phyloP scores from a whole-genome alignment of 2,888 invertebrate species.

The Caenorhabditis zanzibari region DNA sequence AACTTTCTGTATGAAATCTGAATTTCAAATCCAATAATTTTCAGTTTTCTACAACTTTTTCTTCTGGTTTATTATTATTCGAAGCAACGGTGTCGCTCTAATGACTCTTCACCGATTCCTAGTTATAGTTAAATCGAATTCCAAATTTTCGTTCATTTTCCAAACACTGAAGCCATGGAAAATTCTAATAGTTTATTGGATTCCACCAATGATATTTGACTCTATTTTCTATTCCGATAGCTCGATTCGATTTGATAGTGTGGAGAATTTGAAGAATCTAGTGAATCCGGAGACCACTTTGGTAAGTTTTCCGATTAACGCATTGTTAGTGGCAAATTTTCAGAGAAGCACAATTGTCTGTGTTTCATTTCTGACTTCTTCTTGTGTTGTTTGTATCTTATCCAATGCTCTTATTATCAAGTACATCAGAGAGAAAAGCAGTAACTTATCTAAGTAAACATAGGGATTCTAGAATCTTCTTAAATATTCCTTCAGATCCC shows the following conservation, averaged over 20 bases:
- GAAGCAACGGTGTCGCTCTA: conserved; percentile 22
- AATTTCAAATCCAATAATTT: background rate
- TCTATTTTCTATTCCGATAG: background rate
- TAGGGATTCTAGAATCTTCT: background rate
- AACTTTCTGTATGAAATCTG: too few species aligned
- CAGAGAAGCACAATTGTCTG: conserved; percentile 14
- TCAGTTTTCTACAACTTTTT: conserved; percentile 26
- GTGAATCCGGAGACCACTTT: background rate
- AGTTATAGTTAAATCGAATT: conserved; percentile 11
- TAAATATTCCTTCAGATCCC: background rate
- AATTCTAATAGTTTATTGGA: conserved; percentile 18
- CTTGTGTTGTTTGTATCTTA: conserved; percentile 1
- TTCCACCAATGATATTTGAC: conserved; percentile 3
- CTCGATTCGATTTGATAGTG: background rate
- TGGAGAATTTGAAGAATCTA: background rate
- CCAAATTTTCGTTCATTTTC: background rate
- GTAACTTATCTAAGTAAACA: conserved; percentile 1
- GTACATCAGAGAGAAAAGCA: conserved; percentile 1
- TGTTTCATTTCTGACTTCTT: background rate
- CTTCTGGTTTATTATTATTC: conserved; percentile 22
- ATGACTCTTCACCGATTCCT: conserved; percentile 28
- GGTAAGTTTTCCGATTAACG: conserved; percentile 21
- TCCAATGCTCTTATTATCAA: background rate
- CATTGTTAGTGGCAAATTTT: conserved; percentile 1
- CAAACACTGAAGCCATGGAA: background rate